These are phyloP conservation scores for Archips xylosteana DNA, from an alignment of 2,888 invertebrate species.

Conservation along the genomic window DNA sequence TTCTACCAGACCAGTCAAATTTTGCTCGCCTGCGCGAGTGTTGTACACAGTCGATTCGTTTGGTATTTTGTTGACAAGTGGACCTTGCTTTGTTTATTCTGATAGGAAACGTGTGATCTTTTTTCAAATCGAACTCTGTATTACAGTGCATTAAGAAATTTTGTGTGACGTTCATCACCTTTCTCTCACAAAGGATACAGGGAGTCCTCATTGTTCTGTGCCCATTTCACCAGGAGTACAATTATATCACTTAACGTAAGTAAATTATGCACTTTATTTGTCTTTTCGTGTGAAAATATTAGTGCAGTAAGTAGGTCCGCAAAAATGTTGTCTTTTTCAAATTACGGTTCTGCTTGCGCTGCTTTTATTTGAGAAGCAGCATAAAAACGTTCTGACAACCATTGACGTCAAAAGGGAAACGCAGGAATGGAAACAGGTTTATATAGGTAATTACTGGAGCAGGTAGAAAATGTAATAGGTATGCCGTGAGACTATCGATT, in stretches of 20 bases:
- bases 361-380: conserved; percentile 27
- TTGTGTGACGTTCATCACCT: conserved; percentile 55
- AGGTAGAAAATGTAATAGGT: conserved; percentile 16
- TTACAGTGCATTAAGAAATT: conserved; percentile 38
- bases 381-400: conserved; percentile 8
- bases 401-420: conserved; percentile 19
- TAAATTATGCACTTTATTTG: conserved; percentile 27
- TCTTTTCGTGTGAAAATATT: not conserved
- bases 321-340: not conserved
- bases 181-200: conserved; percentile 77
- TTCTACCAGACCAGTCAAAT: conserved; percentile 45
- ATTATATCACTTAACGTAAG: conserved; percentile 61
- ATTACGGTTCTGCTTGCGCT: not conserved
- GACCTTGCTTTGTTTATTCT: conserved; percentile 47
- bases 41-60: conserved; percentile 56
- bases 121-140: conserved; percentile 25
- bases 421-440: conserved; percentile 17
- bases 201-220: conserved; percentile 58
- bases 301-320: not conserved
- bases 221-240: conserved; percentile 57
- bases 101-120: conserved; percentile 45
- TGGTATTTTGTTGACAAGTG: conserved; percentile 61
- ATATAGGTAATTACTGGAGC: conserved; percentile 23
- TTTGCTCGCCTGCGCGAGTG: conserved; percentile 60
- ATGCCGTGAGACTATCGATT: conserved; percentile 37